Evolutionary conservation across 2,113 vertebrate species (phyloP), one percentile per base, ranked within the genome.

Genomic region (Saimiri boliviensis): DNA sequence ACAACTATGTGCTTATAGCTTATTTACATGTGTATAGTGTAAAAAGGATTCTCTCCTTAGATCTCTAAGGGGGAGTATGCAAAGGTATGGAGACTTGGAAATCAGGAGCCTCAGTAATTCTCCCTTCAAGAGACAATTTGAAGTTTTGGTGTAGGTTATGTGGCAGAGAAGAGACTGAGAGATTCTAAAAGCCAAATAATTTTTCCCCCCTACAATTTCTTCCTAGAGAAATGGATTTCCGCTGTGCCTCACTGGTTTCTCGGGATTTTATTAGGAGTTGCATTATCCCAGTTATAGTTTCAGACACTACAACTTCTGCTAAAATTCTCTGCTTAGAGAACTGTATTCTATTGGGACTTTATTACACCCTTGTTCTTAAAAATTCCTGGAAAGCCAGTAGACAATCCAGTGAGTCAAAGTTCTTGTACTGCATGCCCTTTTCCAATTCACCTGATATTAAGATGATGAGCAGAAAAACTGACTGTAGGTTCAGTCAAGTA

Each of bases 271-370:
- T 68, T 73, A 74, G 21, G 20, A 81, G 54, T 81, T 81, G 42
- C 58, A 21, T 86, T 92, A 58, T 89, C 30, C 74, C 23, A 76
- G 35, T 1, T 40, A 89, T 68, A 76, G 58, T 92, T 85, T 60
- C 63, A 94, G 79, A 68, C 1, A 86, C 3, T 10, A 52, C 68
- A 90, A n/a, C 25, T 76, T 92, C 30, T 76, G 21, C 70, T 87
- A 81, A 92, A 79, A 47, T 79, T 89, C 63, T 58, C 40, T 89
- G 81, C 54, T 85, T 88, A 21, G 47, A 94, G 54, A 89, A 60
- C 74, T 86, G 17, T 73, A 45, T 81, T 92, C 52, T 91, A 40
- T 32, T 32, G 47, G 3, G 20, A 5, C 23, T 68, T 27, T 58
- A n/a, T 71, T 10, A 42, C 8, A 42, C 35, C 7, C 25, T 66